Evolutionary conservation across 2,797 vertebrate genomes (phyloP), one percentile per base, ranked within the genome.

Genomic region (Ficedula albicollis): DNA sequence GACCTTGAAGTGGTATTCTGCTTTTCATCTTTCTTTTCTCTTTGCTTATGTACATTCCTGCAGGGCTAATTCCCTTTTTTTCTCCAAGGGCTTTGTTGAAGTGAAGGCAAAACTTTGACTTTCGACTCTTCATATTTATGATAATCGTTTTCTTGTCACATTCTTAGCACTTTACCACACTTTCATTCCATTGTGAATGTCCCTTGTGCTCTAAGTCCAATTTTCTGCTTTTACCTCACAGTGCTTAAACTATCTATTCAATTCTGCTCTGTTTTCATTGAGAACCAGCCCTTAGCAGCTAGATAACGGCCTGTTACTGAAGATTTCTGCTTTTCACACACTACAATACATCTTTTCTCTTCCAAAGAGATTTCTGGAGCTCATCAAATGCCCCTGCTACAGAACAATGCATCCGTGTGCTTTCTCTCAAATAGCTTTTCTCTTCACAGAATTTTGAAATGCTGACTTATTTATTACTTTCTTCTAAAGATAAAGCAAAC

Each of bases 271-370:
- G 87, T 95, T 96, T 97, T 88, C 87, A 70, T 92, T 68, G 89
- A 89, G 87, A 88, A 74, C 75, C 80, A 96, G 77, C 59, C 86
- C 83, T 87, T 87, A 92, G 96, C 85, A 96, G 84, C 89, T 91
- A 93, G 93, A 68, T 96, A 95, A 93, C 89, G 4, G 85, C 44
- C 87, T 54, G 78, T 89, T 92, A 91, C 58, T 87, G 85, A 86
- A 93, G 73, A 96, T 93, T 97, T 67, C 74, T 94, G 92, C 82
- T 94, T 95, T 96, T 94, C 91, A 91, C 74, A 90, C 52, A 70
- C 59, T 88, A 82, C 86, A 97, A 96, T 95, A 44, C 89, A 93
- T 84, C 74, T 91, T 96, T 96, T 93, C 89, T 94, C 66, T 95
- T 95, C 85, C 77, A 86, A 88, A 94, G 80, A 84, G 52, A 91